A percentile compares a stretch with the other conserved stretches of the same genome.
Evolutionary conservation across 2,797 vertebrate genomes (phyloP).

Genomic region (Sphaeramia orbicularis): DNA sequence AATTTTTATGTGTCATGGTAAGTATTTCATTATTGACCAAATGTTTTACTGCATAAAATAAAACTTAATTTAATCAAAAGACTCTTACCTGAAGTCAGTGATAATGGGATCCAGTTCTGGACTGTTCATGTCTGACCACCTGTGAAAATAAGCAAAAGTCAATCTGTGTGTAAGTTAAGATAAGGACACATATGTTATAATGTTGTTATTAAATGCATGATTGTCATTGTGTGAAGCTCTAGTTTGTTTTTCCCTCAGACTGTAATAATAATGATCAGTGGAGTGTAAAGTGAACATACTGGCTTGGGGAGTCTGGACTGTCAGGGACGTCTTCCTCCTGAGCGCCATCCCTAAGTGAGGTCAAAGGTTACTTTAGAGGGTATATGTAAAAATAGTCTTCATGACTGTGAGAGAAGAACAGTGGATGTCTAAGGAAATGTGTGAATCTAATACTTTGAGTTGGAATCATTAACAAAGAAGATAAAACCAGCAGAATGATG

Average conservation of each 20-base stretch:
- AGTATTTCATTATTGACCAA: too few species aligned
- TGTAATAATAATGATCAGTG: neutral
- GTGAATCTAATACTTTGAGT: neutral
- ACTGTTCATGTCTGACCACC: conserved; percentile 78
- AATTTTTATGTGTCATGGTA: too few species aligned
- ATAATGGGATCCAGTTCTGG: conserved; percentile 80
- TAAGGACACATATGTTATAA: neutral
- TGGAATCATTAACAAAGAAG: too few species aligned
- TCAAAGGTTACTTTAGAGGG: conserved; percentile 57
- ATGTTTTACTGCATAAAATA: too few species aligned
- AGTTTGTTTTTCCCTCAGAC: neutral
- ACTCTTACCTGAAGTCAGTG: conserved; percentile 78
- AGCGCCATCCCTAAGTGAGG: conserved; percentile 61
- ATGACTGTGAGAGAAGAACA: conserved; percentile 37
- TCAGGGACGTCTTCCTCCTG: conserved; percentile 56
- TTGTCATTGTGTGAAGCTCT: neutral
- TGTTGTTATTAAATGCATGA: neutral
- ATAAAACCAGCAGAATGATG: too few species aligned
- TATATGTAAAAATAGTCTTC: conserved; percentile 7
- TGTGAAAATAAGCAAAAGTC: conserved; percentile 45
- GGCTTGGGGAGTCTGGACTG: conserved; percentile 60
- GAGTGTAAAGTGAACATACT: conserved; percentile 56
- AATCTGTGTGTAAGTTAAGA: neutral
- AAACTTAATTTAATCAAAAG: neutral
- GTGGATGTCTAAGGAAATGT: neutral